A percentile compares a stretch with the other conserved stretches of the same genome.
These are phyloP conservation scores for Rhagonycha fulva DNA, from an alignment of 2,888 invertebrate species.

Conservation along the genomic window DNA sequence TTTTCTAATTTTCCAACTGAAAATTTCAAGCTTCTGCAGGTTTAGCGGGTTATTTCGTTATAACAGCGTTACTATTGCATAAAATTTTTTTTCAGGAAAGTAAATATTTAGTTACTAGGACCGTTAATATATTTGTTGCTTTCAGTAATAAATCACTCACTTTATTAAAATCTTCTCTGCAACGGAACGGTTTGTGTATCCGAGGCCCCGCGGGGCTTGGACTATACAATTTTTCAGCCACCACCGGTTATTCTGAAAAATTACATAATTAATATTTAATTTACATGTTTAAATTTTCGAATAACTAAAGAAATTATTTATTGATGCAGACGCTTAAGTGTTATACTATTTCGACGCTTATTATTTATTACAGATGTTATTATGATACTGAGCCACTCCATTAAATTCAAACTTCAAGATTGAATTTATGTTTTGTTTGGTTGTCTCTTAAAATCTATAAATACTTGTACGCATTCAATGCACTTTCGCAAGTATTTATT, in stretches of 20 bases:
- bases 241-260: slow-evolving; percentile 19
- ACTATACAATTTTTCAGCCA: slow-evolving; percentile 11
- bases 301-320: neutral
- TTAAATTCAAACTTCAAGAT: neutral
- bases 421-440: neutral
- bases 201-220: slow-evolving; percentile 27
- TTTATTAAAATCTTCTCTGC: neutral
- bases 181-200: slow-evolving; percentile 5
- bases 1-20: neutral
- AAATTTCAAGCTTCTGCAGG: neutral
- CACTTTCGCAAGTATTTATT: neutral
- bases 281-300: neutral
- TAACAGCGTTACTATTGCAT: slow-evolving; percentile 3
- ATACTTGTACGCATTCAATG: neutral
- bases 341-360: neutral
- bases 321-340: neutral
- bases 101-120: too few relatives aligned
- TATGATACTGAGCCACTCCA: neutral
- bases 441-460: neutral
- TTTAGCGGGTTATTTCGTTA: neutral
- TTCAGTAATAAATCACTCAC: neutral
- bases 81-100: neutral
- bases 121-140: neutral
- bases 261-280: slow-evolving; percentile 2
- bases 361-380: neutral